A percentile compares a stretch with the other conserved stretches of the same genome.
phyloP scores from a whole-genome alignment of 53 echinoderm and acorn worm genomes.

The Temnopleurus reevesii region DNA sequence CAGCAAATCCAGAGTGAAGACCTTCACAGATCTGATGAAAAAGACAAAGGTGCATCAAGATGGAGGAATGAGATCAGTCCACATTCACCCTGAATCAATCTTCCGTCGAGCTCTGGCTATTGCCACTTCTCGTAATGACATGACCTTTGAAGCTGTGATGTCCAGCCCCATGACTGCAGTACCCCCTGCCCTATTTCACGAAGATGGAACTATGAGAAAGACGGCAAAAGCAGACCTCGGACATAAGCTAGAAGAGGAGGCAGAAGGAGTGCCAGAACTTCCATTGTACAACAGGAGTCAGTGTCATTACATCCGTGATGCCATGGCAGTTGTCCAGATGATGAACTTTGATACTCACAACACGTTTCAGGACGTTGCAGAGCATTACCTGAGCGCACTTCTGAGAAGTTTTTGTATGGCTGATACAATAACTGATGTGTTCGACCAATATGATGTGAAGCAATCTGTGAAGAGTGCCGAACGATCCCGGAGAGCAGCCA shows the following conservation, averaged over 20 bases:
- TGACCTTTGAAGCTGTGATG: constrained; percentile 41
- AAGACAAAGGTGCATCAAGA: constrained; percentile 36
- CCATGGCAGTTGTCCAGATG: constrained; percentile 48
- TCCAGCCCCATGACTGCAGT: constrained; percentile 47
- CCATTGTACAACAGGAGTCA: background rate
- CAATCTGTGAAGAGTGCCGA: constrained; percentile 48
- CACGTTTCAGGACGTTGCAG: constrained; percentile 16
- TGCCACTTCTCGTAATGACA: constrained; percentile 26
- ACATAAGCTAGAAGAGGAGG: constrained; percentile 53
- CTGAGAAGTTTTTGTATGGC: background rate
- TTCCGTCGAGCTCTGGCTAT: constrained; percentile 55
- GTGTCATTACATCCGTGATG: constrained; percentile 34
- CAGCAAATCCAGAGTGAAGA: constrained; percentile 41
- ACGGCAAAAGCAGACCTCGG: constrained; percentile 41
- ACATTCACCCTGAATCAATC: constrained; percentile 48
- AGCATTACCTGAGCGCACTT: background rate
- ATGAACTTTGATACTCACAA: constrained; percentile 11
- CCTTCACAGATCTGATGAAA: constrained; percentile 54
- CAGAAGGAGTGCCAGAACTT: background rate
- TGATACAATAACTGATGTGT: background rate
- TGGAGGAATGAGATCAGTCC: constrained; percentile 22
- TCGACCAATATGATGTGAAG: constrained; percentile 39
- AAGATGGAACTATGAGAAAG: constrained; percentile 54
- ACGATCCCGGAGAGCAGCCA: constrained; percentile 14
- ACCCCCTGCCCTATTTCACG: constrained; percentile 26